phyloP scores from a whole-genome alignment of 1,140 invertebrate genomes.

The Lerema accius region DNA sequence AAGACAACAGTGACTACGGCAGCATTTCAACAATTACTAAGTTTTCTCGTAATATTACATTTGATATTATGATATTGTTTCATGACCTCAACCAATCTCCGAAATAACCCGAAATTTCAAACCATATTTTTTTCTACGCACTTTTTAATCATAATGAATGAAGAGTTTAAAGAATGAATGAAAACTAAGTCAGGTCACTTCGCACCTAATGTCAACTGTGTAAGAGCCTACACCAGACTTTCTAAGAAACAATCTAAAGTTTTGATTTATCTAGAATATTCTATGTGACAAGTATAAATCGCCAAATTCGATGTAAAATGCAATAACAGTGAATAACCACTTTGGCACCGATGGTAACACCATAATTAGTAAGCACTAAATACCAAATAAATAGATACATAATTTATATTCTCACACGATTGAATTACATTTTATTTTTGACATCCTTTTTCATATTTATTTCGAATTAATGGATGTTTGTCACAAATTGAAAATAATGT shows the following conservation, averaged over 20 bases:
- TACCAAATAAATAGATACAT: conserved; percentile 13
- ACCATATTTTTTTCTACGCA: too few relatives aligned
- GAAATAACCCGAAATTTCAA: too few relatives aligned
- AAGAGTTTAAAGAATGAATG: neutral
- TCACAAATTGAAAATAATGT: conserved; percentile 22
- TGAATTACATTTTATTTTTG: neutral
- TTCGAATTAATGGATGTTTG: too few relatives aligned
- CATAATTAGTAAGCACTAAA: conserved; percentile 45
- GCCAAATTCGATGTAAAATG: conserved; percentile 37
- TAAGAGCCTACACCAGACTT: neutral
- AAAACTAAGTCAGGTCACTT: neutral
- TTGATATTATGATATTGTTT: too few relatives aligned
- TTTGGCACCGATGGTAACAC: conserved; percentile 61
- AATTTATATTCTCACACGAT: too few relatives aligned
- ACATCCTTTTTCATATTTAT: too few relatives aligned
- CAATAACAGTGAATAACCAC: conserved; percentile 36
- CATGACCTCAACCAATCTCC: too few relatives aligned
- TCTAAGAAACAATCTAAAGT: conserved; percentile 1
- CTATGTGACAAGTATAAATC: conserved; percentile 37
- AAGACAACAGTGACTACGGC: neutral
- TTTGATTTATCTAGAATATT: conserved; percentile 34
- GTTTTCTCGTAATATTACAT: too few relatives aligned
- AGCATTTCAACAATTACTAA: conserved; percentile 5
- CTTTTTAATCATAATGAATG: too few relatives aligned
- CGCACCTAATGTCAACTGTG: neutral